Evolutionary conservation across 2,113 vertebrate species (phyloP).

Genomic region (Hirundichthys speculiger): DNA sequence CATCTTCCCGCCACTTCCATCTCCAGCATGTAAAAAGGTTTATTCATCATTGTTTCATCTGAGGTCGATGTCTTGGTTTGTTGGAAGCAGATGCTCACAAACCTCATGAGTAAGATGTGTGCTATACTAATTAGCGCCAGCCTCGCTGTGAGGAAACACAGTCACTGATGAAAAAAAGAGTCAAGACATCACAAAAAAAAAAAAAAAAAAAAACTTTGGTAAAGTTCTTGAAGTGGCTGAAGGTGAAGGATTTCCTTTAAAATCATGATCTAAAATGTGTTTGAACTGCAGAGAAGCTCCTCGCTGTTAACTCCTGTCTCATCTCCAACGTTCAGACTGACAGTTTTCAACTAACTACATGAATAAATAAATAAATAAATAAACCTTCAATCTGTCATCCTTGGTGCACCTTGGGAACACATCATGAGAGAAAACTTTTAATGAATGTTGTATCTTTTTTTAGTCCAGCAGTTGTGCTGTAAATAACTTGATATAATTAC

Average conservation of each 20-base stretch:
- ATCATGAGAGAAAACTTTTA: conserved; percentile 58
- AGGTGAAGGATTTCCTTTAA: conserved; percentile 32
- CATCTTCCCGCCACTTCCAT: conserved; percentile 25
- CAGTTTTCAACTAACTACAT: conserved; percentile 24
- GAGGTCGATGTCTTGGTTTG: conserved; percentile 36
- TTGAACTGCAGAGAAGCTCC: conserved; percentile 61
- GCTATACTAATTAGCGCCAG: conserved; percentile 70
- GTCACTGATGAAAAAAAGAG: conserved; percentile 53
- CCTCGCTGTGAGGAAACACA: conserved; percentile 62
- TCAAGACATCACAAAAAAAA: conserved; percentile 51
- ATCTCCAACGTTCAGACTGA: conserved; percentile 9
- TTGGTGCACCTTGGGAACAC: conserved; percentile 32
- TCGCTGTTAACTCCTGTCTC: conserved; percentile 23
- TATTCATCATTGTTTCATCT: conserved; percentile 60
- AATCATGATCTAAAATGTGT: conserved; percentile 58
- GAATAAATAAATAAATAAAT: conserved; percentile 5
- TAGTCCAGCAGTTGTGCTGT: background rate
- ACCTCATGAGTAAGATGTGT: conserved; percentile 58
- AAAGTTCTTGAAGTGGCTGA: conserved; percentile 50
- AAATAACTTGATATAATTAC: too few relatives aligned
- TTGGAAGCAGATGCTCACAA: conserved; percentile 47
- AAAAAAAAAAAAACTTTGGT: conserved; percentile 42
- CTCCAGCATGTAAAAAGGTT: conserved; percentile 36
- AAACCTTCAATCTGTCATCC: conserved; percentile 42
- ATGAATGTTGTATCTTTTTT: conserved; percentile 45